Conservation (phyloP, 1,140 invertebrate genomes). For the Drosophila sechellia region DNA sequence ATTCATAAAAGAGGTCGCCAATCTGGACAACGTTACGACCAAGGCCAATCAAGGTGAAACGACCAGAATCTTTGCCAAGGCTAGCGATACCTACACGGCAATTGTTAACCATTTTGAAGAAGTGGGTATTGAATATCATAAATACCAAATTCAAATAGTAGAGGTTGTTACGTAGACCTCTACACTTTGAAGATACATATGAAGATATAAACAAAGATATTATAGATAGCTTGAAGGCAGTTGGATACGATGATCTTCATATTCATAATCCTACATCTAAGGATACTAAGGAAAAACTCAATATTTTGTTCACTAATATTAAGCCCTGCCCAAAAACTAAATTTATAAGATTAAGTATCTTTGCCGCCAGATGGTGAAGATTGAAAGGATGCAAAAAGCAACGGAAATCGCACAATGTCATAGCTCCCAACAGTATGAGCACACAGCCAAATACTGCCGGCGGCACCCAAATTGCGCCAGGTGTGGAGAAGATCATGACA, state of each 20-base stretch:
- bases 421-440: too few species aligned
- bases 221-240: background rate
- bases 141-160: background rate
- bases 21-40: too few species aligned
- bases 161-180: too few species aligned
- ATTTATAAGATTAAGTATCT: too few species aligned
- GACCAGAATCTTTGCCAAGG: too few species aligned
- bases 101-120: too few species aligned
- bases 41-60: too few species aligned
- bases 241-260: slow-evolving; percentile 11
- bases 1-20: too few species aligned
- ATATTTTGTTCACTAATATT: slow-evolving; percentile 30
- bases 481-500: slow-evolving; percentile 6
- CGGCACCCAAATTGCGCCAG: slow-evolving; percentile 14
- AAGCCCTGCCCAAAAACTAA: background rate
- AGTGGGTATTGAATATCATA: too few species aligned
- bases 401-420: background rate
- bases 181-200: too few species aligned
- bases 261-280: slow-evolving; percentile 23
- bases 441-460: slow-evolving; percentile 15
- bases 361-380: background rate
- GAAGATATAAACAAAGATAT: background rate
- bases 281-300: slow-evolving; percentile 6
- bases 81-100: too few species aligned
- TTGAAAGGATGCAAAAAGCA: slow-evolving; percentile 1